Evolutionary conservation across 2,888 invertebrate genomes (phyloP).

Genomic region (Sesamia inferens): DNA sequence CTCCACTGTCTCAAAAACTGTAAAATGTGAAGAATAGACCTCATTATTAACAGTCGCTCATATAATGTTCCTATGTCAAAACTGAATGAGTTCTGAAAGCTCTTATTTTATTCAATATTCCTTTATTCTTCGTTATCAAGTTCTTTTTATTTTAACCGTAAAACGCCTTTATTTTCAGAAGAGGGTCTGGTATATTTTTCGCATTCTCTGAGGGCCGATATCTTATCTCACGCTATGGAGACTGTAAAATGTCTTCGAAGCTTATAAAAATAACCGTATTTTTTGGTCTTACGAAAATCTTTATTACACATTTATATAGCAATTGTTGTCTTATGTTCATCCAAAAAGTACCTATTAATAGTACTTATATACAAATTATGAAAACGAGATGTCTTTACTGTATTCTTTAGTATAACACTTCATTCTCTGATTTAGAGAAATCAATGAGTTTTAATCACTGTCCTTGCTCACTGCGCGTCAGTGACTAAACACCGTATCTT

Average conservation of each 20-base stretch:
- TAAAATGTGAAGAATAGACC: neutral
- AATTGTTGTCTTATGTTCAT: constrained; percentile 16
- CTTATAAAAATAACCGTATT: constrained; percentile 42
- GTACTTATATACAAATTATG: neutral
- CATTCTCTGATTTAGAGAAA: neutral
- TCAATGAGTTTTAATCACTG: neutral
- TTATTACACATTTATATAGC: constrained; percentile 24
- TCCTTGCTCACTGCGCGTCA: neutral
- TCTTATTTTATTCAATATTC: constrained; percentile 31
- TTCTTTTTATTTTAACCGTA: constrained; percentile 48
- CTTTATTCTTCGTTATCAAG: constrained; percentile 40
- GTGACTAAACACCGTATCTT: neutral
- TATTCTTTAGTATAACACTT: neutral
- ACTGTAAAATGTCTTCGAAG: constrained; percentile 37
- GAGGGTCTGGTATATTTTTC: constrained; percentile 44
- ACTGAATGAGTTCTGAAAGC: neutral
- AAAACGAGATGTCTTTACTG: neutral
- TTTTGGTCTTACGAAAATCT: constrained; percentile 24
- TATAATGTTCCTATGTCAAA: neutral
- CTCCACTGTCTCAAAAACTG: neutral
- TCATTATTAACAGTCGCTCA: neutral
- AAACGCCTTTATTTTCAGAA: constrained; percentile 51
- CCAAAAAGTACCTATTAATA: neutral
- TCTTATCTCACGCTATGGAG: constrained; percentile 42
- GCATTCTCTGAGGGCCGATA: constrained; percentile 52